Evolutionary conservation across 2,888 invertebrate genomes (phyloP).

Genomic region (Eristalinus aeneus): DNA sequence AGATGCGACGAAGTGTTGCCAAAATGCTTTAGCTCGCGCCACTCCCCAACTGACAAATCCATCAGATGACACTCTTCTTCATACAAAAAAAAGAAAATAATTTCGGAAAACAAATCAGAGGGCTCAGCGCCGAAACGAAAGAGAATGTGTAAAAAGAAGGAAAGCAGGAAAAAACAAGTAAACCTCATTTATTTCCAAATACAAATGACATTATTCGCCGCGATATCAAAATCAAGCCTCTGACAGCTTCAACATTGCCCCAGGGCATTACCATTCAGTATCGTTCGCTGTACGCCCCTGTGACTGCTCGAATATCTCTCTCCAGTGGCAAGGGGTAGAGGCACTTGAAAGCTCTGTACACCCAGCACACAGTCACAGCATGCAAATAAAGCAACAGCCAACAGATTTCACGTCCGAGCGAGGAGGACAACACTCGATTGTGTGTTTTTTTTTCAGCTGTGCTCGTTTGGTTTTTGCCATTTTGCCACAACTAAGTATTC

Average conservation of each 20-base stretch:
- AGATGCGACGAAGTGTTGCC: neutral
- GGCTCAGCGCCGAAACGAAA: conserved; percentile 3
- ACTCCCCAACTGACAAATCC: neutral
- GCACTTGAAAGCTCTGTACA: conserved; percentile 63
- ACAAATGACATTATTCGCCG: conserved; percentile 62
- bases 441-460: neutral
- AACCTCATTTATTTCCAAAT: conserved; percentile 65
- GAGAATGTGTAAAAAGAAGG: neutral
- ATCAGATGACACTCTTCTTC: neutral
- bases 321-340: conserved; percentile 29
- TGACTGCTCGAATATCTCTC: conserved; percentile 9
- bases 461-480: neutral
- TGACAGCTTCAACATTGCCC: conserved; percentile 55
- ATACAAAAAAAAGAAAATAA: neutral
- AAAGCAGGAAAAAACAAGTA: conserved; percentile 31
- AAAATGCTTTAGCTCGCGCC: neutral
- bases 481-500: conserved; percentile 46
- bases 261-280: conserved; percentile 52
- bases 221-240: conserved; percentile 63
- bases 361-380: conserved; percentile 55
- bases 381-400: conserved; percentile 67
- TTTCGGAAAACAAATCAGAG: neutral
- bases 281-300: conserved; percentile 18
- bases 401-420: conserved; percentile 61
- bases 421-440: conserved; percentile 30